Conservation (phyloP, 2,797 vertebrate species). For the Argentina silus region DNA sequence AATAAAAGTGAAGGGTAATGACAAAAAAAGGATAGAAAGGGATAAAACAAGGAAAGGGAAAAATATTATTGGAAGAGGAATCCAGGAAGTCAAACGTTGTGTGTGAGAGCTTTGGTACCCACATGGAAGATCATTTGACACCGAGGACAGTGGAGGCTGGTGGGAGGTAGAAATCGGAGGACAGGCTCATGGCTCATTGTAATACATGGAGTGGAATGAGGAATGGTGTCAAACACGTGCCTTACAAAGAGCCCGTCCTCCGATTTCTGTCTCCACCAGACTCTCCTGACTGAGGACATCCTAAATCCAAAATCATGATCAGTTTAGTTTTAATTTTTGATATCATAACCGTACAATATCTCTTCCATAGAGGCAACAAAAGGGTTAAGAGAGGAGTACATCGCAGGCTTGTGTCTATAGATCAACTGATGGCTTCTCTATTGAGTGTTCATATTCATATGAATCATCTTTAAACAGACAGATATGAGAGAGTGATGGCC, state of each 20-base stretch:
- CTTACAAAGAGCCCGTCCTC: too few relatives aligned
- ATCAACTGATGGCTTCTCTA: conserved; percentile 27
- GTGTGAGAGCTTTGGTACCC: conserved; percentile 48
- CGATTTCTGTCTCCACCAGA: too few relatives aligned
- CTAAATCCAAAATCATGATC: too few relatives aligned
- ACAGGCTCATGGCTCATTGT: conserved; percentile 14
- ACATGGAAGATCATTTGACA: conserved; percentile 3
- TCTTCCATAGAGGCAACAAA: conserved; percentile 47
- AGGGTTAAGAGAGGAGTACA: conserved; percentile 53
- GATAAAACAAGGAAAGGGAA: conserved; percentile 64
- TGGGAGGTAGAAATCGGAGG: conserved; percentile 6
- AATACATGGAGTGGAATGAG: not conserved
- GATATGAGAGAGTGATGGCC: conserved; percentile 40
- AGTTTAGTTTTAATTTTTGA: too few relatives aligned
- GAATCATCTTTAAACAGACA: conserved; percentile 45
- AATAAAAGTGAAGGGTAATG: conserved; percentile 53
- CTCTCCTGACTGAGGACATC: too few relatives aligned
- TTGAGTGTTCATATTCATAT: conserved; percentile 30
- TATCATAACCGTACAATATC: not conserved
- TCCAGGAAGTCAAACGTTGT: conserved; percentile 39
- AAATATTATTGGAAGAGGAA: conserved; percentile 58
- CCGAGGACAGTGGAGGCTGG: too few relatives aligned
- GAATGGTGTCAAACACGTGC: too few relatives aligned
- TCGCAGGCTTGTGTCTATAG: conserved; percentile 56
- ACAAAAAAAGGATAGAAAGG: conserved; percentile 29